Evolutionary conservation across 2,888 invertebrate species (phyloP).

Genomic region (Hyles lineata): DNA sequence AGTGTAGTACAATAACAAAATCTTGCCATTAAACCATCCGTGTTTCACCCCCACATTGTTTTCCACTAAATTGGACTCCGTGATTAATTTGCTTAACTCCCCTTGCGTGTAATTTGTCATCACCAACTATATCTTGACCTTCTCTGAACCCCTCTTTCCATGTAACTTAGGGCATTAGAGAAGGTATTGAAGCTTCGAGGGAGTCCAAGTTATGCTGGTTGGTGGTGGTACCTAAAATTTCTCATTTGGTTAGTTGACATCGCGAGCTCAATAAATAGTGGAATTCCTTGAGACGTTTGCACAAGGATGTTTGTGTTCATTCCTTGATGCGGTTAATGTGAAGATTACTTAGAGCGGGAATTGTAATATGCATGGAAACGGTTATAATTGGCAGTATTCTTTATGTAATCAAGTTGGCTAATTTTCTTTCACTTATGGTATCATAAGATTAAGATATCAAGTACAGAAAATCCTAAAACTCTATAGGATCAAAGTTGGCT

Average conservation of each 20-base stretch:
- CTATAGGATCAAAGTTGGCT: too few relatives aligned
- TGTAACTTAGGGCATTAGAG: constrained; percentile 28
- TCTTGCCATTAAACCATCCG: constrained; percentile 53
- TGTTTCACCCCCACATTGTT: constrained; percentile 71
- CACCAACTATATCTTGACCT: constrained; percentile 57
- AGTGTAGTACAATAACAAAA: constrained; percentile 55
- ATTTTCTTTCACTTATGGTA: too few relatives aligned
- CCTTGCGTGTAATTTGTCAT: constrained; percentile 74
- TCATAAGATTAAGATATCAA: too few relatives aligned
- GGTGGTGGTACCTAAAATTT: constrained; percentile 54
- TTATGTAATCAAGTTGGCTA: too few relatives aligned
- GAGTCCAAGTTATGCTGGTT: constrained; percentile 50
- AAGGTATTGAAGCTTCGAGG: constrained; percentile 32
- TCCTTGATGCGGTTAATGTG: constrained; percentile 39
- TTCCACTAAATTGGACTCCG: constrained; percentile 78
- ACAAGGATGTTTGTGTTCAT: constrained; percentile 56
- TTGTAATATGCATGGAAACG: neutral
- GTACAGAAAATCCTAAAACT: too few relatives aligned
- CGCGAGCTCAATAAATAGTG: constrained; percentile 70
- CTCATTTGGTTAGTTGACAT: constrained; percentile 78
- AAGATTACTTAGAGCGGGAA: neutral
- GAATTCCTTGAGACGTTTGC: constrained; percentile 63
- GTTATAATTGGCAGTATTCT: neutral
- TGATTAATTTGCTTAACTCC: constrained; percentile 82
- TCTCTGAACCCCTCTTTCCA: constrained; percentile 37